phyloP scores from a whole-genome alignment of 2,888 invertebrate genomes.

The Subacronicta megacephala region DNA sequence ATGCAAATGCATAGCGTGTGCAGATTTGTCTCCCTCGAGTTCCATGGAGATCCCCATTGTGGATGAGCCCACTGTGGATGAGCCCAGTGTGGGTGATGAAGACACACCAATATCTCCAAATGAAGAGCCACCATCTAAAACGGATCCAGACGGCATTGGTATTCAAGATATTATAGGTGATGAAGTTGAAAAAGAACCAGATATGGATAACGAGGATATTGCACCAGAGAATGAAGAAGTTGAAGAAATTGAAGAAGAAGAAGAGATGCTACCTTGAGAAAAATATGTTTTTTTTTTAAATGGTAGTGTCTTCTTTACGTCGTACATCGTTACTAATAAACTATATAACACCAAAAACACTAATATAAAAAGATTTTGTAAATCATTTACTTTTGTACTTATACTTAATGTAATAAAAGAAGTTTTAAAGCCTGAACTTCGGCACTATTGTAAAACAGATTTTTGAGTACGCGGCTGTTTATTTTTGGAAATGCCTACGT shows the following conservation, averaged over 20 bases:
- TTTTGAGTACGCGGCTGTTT: not conserved
- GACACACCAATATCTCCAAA: no score
- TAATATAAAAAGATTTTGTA: not conserved
- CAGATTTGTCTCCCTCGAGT: slow-evolving; percentile 6
- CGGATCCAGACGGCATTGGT: not conserved
- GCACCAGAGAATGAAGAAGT: not conserved
- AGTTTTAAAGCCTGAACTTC: not conserved
- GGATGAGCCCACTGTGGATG: no score
- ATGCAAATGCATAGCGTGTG: slow-evolving; percentile 26
- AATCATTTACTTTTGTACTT: not conserved
- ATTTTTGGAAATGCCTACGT: slow-evolving; percentile 24
- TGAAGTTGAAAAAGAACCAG: not conserved
- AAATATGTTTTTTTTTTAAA: no score
- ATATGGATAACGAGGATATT: not conserved
- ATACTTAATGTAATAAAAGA: not conserved
- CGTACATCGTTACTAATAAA: no score
- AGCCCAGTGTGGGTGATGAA: not conserved
- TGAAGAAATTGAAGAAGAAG: slow-evolving; percentile 5
- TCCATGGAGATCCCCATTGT: not conserved
- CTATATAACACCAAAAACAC: no score
- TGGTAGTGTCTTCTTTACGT: no score
- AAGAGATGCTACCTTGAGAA: no score
- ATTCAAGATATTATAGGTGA: slow-evolving; percentile 1
- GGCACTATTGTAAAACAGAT: not conserved
- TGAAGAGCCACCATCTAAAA: not conserved